phyloP scores from a whole-genome alignment of 2,888 invertebrate species.

The Trissoscelio sp. region DNA sequence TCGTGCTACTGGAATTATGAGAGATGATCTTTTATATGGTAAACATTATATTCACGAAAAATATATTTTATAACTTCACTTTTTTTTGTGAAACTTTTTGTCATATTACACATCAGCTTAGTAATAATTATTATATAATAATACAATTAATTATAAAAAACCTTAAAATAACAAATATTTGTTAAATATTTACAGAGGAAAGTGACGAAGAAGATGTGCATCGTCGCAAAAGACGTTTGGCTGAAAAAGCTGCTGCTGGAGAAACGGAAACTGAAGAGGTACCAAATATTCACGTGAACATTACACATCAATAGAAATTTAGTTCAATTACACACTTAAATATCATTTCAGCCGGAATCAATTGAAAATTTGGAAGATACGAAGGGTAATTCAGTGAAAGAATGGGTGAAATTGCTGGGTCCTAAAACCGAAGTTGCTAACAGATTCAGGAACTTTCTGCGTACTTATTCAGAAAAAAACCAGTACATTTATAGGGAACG shows the following conservation, averaged over 20 bases:
- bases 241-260: conserved; percentile 94
- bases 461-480: conserved; percentile 93
- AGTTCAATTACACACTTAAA: not conserved
- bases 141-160: conserved; percentile 74
- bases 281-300: no score
- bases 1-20: conserved; percentile 89
- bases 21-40: conserved; percentile 95
- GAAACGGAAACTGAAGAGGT: conserved; percentile 88
- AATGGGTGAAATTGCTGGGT: conserved; percentile 98
- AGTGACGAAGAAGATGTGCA: conserved; percentile 91
- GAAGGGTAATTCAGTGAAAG: conserved; percentile 96
- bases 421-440: conserved; percentile 98
- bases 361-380: conserved; percentile 99
- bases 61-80: no score
- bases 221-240: conserved; percentile 89
- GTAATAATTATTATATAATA: no score
- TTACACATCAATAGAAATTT: not conserved
- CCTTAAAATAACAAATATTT: conserved; percentile 7
- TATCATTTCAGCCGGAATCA: conserved; percentile 89
- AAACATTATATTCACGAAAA: no score
- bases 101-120: no score
- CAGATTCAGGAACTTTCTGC: conserved; percentile 94
- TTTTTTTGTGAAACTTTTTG: no score
- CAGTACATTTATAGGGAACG: conserved; percentile 96
- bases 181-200: conserved; percentile 85